Percentiles rank a stretch among this genome's conserved stretches.
These are phyloP conservation scores for Hylyphantes graminicola DNA, from an alignment of 1,140 invertebrate genomes.

Conservation along the genomic window DNA sequence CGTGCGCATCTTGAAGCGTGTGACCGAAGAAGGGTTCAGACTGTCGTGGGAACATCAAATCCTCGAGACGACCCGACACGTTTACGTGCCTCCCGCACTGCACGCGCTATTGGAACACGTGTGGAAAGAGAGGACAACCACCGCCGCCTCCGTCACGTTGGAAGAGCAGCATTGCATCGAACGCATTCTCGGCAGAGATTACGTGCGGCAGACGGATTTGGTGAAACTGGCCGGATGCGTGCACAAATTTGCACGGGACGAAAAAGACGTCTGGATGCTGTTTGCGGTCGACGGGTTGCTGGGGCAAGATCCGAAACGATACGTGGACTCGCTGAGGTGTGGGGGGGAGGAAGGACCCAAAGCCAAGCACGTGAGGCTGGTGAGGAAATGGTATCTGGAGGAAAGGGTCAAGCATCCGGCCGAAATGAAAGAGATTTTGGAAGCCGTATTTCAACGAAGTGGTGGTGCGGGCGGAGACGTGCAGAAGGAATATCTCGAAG, in stretches of 20 bases:
- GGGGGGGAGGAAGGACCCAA: too few species aligned
- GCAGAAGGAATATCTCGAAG: too few species aligned
- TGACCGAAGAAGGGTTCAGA: background rate
- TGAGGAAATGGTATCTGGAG: too few species aligned
- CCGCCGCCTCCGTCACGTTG: background rate
- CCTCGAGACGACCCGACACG: background rate
- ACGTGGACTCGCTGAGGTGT: background rate
- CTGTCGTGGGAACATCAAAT: background rate
- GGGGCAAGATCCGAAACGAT: background rate
- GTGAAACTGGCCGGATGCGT: background rate
- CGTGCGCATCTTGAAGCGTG: background rate
- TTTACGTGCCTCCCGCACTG: background rate
- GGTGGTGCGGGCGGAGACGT: too few species aligned
- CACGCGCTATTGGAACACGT: background rate
- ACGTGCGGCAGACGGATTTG: background rate
- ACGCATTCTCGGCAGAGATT: background rate
- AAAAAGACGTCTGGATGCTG: background rate
- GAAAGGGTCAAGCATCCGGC: too few species aligned
- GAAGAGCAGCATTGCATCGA: conserved; percentile 8
- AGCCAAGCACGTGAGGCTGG: too few species aligned
- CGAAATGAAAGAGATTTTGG: too few species aligned
- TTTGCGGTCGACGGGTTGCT: background rate
- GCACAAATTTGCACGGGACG: background rate
- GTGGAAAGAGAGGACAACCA: background rate
- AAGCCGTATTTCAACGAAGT: too few species aligned